Base-by-base conservation (phyloP, 2,888 invertebrate genomes). In the Trissonchulus latispiculum region DNA sequence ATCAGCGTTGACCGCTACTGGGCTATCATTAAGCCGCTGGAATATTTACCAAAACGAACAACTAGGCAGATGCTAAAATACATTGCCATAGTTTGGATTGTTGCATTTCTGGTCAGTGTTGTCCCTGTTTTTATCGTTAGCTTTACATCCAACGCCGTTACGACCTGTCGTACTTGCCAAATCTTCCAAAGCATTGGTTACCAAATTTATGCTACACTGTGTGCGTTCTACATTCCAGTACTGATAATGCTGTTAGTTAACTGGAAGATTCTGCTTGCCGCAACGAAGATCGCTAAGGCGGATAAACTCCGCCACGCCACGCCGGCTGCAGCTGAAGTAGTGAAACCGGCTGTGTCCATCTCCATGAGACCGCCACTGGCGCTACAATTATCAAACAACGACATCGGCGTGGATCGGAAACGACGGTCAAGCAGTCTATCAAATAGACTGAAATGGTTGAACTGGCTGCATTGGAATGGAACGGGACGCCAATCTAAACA, bases 171-270 rank as follows among this genome's bases (percentile, higher is more conserved):
- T 72, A 73, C 77, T 8, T 95, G 95, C 85, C 87, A 90, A 74
- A 94, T 96, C 73, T 94, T 93, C 78, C 95, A 95, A 84, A 91
- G 93, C 83, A 90, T 93, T 83, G 91, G 90, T 77, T 97, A 97
- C 85, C 97, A 97, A 86, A 91, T 97, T 81, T 97, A 96, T 86
- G 97, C 97, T 76, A 87, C 87, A 23, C 80, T 86, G 48, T 84
- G 92, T 79, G 48, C 48, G 48, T 48, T 48, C 23, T 48, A 48
- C 23, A 48, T 48, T 48, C 48, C 48, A 8, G 48, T 48, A 48
- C 48, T 48, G 48, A 48, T 48, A 48, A 48, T 48, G 48, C 8
- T 48, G 23, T 48, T 48, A 23, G 48, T 48, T 15, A 48, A 48
- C 48, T 48, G 48, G 48, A 8, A 23, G 23, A 48, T 48, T 23